Evolutionary conservation across 2,113 vertebrate species (phyloP), one percentile per base, ranked within the genome.

Genomic region (Tursiops truncatus): DNA sequence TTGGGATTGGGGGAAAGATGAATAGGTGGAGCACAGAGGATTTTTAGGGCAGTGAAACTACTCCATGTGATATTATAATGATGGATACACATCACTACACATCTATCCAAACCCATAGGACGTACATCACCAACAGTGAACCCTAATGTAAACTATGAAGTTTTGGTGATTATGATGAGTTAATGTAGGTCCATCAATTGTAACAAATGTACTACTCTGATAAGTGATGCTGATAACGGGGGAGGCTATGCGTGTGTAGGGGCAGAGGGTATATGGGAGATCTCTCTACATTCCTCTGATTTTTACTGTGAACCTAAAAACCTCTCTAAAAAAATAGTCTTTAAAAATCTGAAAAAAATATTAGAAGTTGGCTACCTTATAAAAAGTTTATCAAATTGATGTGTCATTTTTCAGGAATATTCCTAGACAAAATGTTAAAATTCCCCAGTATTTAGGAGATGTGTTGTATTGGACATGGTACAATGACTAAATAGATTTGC

Each of bases 401-500:
- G n/a, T 86, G n/a, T 21, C 20, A 62, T 96, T 90, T 58, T 82
- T 65, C 38, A 96, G 6, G 3, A 31, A 65, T 96, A 87, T 58
- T 71, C 60, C 15, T 94, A 68, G 33, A 36, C 0, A 83, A 31
- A 89, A 76, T 73, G 9, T 67, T 92, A 62, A 86, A 84, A 63
- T 91, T 89, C 44, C 82, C 81, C 9, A 91, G 4, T 83, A 15
- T 82, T 89, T 87, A 87, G 62, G 17, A 76, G 36, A 89, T 95
- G 17, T 7, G 1, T 74, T 94, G 15, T 56, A 36, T 44, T 83
- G 44, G 50, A 77, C 31, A 77, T n/a, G 38, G 63, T 93, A 36
- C 13, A n/a, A 31, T 94, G 44, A 94, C 47, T 92, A 94, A 65
- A 87, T 60, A 73, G 71, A 76, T 68, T 89, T 97, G 73, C 62